Evolutionary conservation across 2,113 vertebrate species (phyloP).

Genomic region (Otis tarda): DNA sequence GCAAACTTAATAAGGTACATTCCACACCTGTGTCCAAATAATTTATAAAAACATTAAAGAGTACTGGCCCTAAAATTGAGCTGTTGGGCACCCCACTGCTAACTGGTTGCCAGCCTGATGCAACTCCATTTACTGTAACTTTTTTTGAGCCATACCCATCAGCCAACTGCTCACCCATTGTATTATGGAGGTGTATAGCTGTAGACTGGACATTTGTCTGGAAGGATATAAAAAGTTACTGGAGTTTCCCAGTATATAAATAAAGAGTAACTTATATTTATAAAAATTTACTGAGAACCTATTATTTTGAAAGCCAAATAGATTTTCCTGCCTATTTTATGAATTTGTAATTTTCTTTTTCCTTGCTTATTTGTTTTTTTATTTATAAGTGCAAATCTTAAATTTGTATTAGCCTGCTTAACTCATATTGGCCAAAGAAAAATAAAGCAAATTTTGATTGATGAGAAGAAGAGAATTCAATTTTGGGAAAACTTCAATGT

Average conservation of each 20-base stretch:
- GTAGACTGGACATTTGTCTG: neutral
- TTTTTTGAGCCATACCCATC: fast-evolving
- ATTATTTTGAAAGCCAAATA: neutral
- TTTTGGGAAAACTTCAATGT: neutral
- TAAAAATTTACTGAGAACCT: neutral
- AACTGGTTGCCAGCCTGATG: neutral
- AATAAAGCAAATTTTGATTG: neutral
- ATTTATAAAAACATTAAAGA: neutral
- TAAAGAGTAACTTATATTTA: neutral
- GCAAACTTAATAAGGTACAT: neutral
- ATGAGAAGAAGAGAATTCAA: neutral
- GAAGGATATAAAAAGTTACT: neutral
- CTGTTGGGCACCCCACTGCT: neutral
- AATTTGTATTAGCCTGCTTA: neutral
- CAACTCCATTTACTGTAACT: neutral
- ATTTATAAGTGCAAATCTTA: neutral
- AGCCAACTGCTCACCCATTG: neutral
- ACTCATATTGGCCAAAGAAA: neutral
- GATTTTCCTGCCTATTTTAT: neutral
- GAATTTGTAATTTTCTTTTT: neutral
- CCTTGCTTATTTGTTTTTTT: neutral
- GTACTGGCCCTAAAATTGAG: neutral
- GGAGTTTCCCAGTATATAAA: neutral
- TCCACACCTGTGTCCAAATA: fast-evolving
- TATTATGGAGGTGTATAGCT: neutral